These are phyloP conservation scores for Petaurus breviceps DNA, from an alignment of 2,113 vertebrate genomes.

Conservation along the genomic window DNA sequence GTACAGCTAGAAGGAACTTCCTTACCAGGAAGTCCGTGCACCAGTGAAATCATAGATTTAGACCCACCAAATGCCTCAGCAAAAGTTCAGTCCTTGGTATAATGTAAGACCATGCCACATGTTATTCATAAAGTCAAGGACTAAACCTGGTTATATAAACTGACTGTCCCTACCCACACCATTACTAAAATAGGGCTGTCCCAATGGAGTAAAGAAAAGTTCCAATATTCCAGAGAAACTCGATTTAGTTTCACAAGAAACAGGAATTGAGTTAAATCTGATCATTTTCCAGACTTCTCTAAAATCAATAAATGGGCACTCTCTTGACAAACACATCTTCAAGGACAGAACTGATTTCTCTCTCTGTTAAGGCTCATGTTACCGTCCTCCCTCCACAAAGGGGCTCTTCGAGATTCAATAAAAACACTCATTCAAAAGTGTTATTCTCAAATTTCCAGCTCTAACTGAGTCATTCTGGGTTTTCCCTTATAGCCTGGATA, in stretches of 20 bases:
- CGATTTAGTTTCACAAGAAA: slow-evolving; percentile 57
- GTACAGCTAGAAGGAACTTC: background rate
- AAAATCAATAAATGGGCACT: slow-evolving; percentile 29
- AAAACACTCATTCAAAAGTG: slow-evolving; percentile 78
- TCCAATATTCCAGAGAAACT: slow-evolving; percentile 54
- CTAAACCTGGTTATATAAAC: slow-evolving; percentile 50
- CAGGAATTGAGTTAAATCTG: slow-evolving; percentile 57
- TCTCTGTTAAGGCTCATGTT: slow-evolving; percentile 69
- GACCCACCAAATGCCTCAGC: background rate
- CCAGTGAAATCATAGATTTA: background rate
- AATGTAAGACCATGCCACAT: slow-evolving; percentile 9
- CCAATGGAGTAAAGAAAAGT: slow-evolving; percentile 34
- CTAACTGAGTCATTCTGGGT: slow-evolving; percentile 74
- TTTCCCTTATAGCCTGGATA: slow-evolving; percentile 76
- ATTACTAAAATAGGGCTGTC: slow-evolving; percentile 46
- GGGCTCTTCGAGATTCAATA: slow-evolving; percentile 73
- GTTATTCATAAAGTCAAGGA: background rate
- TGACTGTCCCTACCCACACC: slow-evolving; percentile 36
- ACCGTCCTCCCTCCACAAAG: slow-evolving; percentile 56
- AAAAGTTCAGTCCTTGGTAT: slow-evolving; percentile 25
- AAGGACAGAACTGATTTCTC: slow-evolving; percentile 61
- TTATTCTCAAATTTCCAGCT: slow-evolving; percentile 82
- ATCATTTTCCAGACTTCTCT: slow-evolving; percentile 46
- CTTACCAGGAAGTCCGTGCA: background rate
- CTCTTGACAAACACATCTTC: slow-evolving; percentile 40